Evolutionary conservation across 1,140 invertebrate genomes (phyloP).

Genomic region (Heliconius congener): DNA sequence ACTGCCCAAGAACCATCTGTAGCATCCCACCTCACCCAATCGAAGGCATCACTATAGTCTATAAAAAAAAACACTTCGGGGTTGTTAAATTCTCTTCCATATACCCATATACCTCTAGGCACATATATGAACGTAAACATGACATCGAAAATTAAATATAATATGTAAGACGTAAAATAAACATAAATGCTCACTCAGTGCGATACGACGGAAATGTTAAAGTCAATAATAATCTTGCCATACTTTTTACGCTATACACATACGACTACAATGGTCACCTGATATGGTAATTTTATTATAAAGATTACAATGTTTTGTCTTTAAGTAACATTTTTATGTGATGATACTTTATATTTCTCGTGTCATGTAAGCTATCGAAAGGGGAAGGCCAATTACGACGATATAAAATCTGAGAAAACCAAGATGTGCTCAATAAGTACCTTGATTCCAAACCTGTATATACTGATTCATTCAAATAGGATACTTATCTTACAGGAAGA

Average conservation of each 20-base stretch:
- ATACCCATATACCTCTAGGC: neutral
- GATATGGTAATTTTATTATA: constrained; percentile 11
- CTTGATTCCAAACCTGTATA: neutral
- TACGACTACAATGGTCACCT: neutral
- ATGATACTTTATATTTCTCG: neutral
- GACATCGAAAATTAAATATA: neutral
- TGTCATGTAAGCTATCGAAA: constrained; percentile 22
- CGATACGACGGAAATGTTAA: neutral
- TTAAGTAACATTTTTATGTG: constrained; percentile 6
- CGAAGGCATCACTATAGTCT: no score
- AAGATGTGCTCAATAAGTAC: neutral
- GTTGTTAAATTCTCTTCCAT: no score
- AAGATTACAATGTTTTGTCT: neutral
- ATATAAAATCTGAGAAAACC: constrained; percentile 3
- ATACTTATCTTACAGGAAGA: constrained; percentile 16
- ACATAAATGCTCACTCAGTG: neutral
- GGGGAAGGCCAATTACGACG: constrained; percentile 24
- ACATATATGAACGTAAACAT: neutral
- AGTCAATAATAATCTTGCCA: constrained; percentile 1
- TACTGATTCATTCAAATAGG: constrained; percentile 11
- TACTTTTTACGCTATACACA: neutral
- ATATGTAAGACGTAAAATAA: neutral
- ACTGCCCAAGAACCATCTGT: no score
- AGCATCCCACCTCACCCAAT: no score
- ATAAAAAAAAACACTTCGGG: no score